Conservation (phyloP, 2,113 vertebrate genomes). For the Neodontobutis hainanensis region DNA sequence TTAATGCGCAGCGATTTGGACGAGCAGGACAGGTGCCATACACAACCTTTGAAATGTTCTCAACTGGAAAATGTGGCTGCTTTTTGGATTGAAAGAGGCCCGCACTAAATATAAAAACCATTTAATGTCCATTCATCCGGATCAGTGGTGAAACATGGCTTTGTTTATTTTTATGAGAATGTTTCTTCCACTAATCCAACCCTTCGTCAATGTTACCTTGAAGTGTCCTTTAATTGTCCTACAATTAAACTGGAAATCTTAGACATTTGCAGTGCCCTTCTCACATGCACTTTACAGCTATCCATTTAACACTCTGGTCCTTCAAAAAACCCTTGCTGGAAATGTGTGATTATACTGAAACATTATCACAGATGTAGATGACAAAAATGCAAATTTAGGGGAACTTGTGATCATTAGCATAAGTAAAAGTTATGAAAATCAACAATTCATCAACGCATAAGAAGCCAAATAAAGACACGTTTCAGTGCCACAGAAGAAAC, state of each 20-base stretch:
- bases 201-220: too few species aligned
- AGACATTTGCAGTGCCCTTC: not conserved
- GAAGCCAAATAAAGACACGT: too few species aligned
- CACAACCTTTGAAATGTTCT: conserved; percentile 68
- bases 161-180: not conserved
- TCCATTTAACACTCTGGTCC: not conserved
- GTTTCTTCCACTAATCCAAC: too few species aligned
- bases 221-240: too few species aligned
- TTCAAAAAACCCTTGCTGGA: not conserved
- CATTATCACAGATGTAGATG: too few species aligned
- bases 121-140: conserved; percentile 6
- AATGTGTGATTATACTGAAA: too few species aligned
- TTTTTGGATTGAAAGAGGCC: conserved; percentile 57
- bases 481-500: too few species aligned
- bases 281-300: too few species aligned
- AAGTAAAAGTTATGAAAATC: not conserved
- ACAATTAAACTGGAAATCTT: conserved; percentile 6
- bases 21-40: conserved; percentile 69
- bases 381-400: too few species aligned
- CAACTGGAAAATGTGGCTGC: conserved; percentile 70
- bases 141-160: conserved; percentile 1
- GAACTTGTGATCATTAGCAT: too few species aligned
- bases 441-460: too few species aligned
- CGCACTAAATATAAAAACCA: conserved; percentile 26
- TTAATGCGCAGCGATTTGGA: conserved; percentile 65